Evolutionary conservation across 2,113 vertebrate genomes (phyloP).

Genomic region (Triplophysa rosa): DNA sequence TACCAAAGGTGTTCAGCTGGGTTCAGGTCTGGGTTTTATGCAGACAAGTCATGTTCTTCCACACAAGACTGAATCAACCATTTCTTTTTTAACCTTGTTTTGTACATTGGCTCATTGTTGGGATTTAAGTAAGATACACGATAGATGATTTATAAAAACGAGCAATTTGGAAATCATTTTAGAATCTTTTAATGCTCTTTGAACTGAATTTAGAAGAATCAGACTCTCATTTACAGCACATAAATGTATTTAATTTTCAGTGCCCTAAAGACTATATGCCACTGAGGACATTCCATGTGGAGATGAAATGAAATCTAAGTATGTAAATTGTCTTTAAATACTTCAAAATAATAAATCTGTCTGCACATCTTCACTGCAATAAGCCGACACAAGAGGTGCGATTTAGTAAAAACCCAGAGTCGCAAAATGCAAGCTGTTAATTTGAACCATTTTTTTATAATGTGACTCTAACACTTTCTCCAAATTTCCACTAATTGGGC

Average conservation of each 20-base stretch:
- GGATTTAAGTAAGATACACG: too few relatives aligned
- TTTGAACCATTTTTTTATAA: too few relatives aligned
- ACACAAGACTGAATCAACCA: too few relatives aligned
- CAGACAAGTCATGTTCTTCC: too few relatives aligned
- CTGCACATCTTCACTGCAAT: not conserved
- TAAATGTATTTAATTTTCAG: not conserved
- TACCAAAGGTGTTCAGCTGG: too few relatives aligned
- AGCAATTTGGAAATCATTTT: not conserved
- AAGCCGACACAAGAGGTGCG: not conserved
- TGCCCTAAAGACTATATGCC: not conserved
- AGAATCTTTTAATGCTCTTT: not conserved
- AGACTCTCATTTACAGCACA: not conserved
- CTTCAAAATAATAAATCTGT: not conserved
- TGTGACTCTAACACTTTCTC: too few relatives aligned
- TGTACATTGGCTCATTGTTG: too few relatives aligned
- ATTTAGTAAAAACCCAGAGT: too few relatives aligned
- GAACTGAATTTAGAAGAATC: not conserved
- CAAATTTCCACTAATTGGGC: not conserved
- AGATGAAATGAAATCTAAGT: not conserved
- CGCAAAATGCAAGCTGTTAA: too few relatives aligned
- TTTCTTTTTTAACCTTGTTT: too few relatives aligned
- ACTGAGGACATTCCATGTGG: not conserved
- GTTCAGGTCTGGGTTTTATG: too few relatives aligned
- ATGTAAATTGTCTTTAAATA: not conserved
- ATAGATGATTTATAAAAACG: too few relatives aligned